Conservation (phyloP, 2,113 vertebrate genomes). For the Steatornis caripensis region DNA sequence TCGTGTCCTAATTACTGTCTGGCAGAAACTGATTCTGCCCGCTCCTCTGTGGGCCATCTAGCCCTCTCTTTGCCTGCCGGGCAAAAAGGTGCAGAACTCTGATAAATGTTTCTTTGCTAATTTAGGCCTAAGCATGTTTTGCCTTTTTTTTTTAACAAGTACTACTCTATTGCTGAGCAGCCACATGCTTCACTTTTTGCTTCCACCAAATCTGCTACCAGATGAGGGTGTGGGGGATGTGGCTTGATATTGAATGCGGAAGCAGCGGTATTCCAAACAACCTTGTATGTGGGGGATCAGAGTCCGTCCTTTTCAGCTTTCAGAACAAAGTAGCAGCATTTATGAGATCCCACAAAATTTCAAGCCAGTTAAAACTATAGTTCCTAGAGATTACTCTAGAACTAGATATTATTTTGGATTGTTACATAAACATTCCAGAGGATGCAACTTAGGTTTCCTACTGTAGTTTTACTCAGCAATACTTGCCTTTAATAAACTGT, state of each 20-base stretch:
- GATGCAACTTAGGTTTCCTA: background rate
- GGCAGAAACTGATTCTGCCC: background rate
- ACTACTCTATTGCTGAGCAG: background rate
- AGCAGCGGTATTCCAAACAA: fast-evolving
- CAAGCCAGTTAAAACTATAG: background rate
- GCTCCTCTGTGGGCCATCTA: background rate
- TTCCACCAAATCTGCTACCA: background rate
- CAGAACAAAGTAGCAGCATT: background rate
- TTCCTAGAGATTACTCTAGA: background rate
- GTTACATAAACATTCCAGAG: background rate
- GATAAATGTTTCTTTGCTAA: background rate
- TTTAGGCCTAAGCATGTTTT: background rate
- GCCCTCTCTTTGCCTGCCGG: background rate
- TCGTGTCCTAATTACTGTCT: background rate
- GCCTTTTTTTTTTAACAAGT: background rate
- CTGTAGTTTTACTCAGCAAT: background rate
- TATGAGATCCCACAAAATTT: background rate
- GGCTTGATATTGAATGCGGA: background rate
- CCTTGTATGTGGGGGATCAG: background rate
- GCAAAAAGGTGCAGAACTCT: background rate
- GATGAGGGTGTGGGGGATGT: background rate
- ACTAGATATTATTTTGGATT: background rate
- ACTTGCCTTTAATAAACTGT: background rate
- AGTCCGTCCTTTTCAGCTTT: background rate
- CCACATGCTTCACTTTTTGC: background rate